phyloP scores from a whole-genome alignment of 2,888 invertebrate species.

The Polydrusus tereticollis region DNA sequence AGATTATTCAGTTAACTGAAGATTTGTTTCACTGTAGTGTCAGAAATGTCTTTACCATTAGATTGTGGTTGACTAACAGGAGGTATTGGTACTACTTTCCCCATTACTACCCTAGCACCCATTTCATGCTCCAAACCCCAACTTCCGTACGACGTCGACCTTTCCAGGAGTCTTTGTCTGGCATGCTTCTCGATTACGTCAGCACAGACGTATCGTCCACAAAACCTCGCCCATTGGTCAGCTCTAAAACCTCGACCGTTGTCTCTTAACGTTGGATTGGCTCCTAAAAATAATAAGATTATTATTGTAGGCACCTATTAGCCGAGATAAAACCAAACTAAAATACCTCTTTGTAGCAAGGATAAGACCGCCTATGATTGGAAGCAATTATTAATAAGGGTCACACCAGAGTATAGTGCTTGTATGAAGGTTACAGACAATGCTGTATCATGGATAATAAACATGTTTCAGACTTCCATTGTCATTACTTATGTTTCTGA shows the following conservation, averaged over 20 bases:
- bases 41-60: conserved; percentile 58
- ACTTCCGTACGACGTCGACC: conserved; percentile 69
- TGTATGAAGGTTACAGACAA: too few relatives aligned
- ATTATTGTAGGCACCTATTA: too few relatives aligned
- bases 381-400: too few relatives aligned
- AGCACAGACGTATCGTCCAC: conserved; percentile 78
- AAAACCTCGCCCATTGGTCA: conserved; percentile 82
- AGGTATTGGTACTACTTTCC: conserved; percentile 65
- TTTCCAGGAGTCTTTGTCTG: conserved; percentile 71
- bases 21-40: too few relatives aligned
- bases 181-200: conserved; percentile 79
- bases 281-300: conserved; percentile 68
- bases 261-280: conserved; percentile 77
- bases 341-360: too few relatives aligned
- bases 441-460: too few relatives aligned
- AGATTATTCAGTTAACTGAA: not conserved
- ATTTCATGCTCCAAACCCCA: conserved; percentile 76
- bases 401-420: too few relatives aligned
- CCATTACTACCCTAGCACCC: conserved; percentile 69
- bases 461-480: too few relatives aligned
- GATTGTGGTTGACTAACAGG: conserved; percentile 52
- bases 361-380: too few relatives aligned
- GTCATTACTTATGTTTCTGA: too few relatives aligned
- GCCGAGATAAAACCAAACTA: too few relatives aligned
- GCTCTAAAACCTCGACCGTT: conserved; percentile 77